Percentiles rank a stretch among this genome's conserved stretches.
phyloP scores from a whole-genome alignment of 2,888 invertebrate species.

The Tetranychus piercei region DNA sequence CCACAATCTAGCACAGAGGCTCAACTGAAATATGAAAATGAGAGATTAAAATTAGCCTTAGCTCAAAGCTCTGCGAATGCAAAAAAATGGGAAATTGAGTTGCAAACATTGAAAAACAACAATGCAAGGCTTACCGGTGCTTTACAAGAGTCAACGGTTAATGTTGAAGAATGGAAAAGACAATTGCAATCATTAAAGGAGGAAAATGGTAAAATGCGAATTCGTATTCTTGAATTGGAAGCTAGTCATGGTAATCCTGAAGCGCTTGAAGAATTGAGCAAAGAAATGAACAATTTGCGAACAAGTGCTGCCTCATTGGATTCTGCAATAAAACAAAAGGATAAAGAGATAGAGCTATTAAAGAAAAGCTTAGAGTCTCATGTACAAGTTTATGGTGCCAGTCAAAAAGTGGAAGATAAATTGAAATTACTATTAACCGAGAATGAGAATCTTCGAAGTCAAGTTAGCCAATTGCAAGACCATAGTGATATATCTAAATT shows the following conservation, averaged over 20 bases:
- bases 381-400: conserved; percentile 24
- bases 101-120: conserved; percentile 85
- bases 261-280: conserved; percentile 54
- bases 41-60: conserved; percentile 77
- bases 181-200: conserved; percentile 53
- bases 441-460: conserved; percentile 46
- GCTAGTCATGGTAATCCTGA: conserved; percentile 49
- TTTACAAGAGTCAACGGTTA: conserved; percentile 81
- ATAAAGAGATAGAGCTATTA: conserved; percentile 43
- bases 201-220: conserved; percentile 34
- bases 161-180: conserved; percentile 95
- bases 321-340: conserved; percentile 59
- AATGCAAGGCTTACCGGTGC: conserved; percentile 85
- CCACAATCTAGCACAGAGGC: conserved; percentile 43
- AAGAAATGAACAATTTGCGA: conserved; percentile 51
- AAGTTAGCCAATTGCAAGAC: conserved; percentile 52
- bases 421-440: conserved; percentile 41
- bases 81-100: conserved; percentile 94
- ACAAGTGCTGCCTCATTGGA: conserved; percentile 64
- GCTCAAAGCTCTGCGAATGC: conserved; percentile 94
- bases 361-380: conserved; percentile 22
- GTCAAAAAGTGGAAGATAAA: conserved; percentile 28
- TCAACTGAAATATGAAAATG: conserved; percentile 90
- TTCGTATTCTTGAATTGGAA: conserved; percentile 45
- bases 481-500: conserved; percentile 58